Evolutionary conservation across 2,888 invertebrate genomes (phyloP).

Genomic region (Orthosia gothica): DNA sequence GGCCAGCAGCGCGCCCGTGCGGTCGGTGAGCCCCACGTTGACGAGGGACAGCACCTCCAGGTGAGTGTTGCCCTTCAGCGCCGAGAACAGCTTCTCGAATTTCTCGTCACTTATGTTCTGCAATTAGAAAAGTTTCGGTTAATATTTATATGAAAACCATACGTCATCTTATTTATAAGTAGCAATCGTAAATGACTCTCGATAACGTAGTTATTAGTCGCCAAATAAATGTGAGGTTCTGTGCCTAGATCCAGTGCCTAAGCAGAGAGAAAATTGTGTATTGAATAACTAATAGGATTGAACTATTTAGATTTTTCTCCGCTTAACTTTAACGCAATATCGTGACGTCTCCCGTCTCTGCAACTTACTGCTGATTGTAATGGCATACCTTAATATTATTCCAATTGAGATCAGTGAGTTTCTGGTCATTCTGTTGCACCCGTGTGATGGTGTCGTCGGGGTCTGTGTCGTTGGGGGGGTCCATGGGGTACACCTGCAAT

Average conservation of each 20-base stretch:
- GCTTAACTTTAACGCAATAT: not conserved
- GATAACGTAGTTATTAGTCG: not conserved
- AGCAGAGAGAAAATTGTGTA: not conserved
- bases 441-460: conserved; percentile 98
- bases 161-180: no score
- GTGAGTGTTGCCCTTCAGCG: conserved; percentile 97
- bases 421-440: conserved; percentile 97
- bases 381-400: conserved; percentile 98
- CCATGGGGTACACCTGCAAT: conserved; percentile 95
- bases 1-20: conserved; percentile 95
- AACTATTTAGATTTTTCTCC: not conserved
- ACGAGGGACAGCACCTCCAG: conserved; percentile 98
- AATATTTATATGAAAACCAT: not conserved
- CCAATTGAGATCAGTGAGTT: conserved; percentile 98
- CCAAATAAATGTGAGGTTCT: not conserved
- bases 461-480: conserved; percentile 99
- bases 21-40: conserved; percentile 98
- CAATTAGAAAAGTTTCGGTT: not conserved
- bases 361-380: no score
- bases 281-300: not conserved
- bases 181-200: no score
- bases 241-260: not conserved
- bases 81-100: conserved; percentile 97
- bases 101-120: conserved; percentile 99
- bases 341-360: no score